Evolutionary conservation across 2,797 vertebrate genomes (phyloP).

Genomic region (Neostethus bicornis): DNA sequence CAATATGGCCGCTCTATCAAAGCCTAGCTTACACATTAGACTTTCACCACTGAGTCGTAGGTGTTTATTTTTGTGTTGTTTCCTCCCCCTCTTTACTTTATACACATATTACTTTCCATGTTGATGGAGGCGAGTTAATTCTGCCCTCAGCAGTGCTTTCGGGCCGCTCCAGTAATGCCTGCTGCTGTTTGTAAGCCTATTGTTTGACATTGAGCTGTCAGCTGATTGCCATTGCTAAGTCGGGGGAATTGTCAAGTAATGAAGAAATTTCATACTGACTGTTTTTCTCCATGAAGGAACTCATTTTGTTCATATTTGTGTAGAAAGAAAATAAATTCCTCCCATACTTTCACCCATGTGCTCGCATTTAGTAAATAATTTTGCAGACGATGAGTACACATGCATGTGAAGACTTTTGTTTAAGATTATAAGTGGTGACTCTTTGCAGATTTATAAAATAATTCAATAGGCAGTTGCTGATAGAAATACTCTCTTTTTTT

Average conservation of each 20-base stretch:
- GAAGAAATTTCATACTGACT: constrained; percentile 68
- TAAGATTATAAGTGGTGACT: constrained; percentile 55
- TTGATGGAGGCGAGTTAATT: constrained; percentile 44
- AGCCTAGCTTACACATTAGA: constrained; percentile 57
- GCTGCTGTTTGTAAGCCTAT: constrained; percentile 54
- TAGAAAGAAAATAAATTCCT: constrained; percentile 66
- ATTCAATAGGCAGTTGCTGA: constrained; percentile 68
- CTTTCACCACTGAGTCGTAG: constrained; percentile 49
- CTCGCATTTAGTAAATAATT: constrained; percentile 72
- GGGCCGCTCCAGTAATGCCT: constrained; percentile 44
- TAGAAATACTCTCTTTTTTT: constrained; percentile 65
- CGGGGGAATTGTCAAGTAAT: constrained; percentile 71
- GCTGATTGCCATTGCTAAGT: constrained; percentile 65
- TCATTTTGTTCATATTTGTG: constrained; percentile 68
- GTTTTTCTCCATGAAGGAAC: constrained; percentile 54
- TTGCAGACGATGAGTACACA: constrained; percentile 52
- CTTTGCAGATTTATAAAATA: constrained; percentile 73
- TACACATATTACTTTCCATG: constrained; percentile 52
- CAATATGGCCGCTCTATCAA: constrained; percentile 35
- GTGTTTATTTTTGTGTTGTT: constrained; percentile 62
- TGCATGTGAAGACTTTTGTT: constrained; percentile 77
- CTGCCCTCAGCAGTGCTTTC: constrained; percentile 47
- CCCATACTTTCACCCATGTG: constrained; percentile 72
- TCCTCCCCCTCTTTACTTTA: constrained; percentile 26
- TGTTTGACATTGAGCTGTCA: constrained; percentile 71